A percentile compares a stretch with the other conserved stretches of the same genome.
Conservation (phyloP, 2,888 invertebrate species). For the Hyalella azteca region DNA sequence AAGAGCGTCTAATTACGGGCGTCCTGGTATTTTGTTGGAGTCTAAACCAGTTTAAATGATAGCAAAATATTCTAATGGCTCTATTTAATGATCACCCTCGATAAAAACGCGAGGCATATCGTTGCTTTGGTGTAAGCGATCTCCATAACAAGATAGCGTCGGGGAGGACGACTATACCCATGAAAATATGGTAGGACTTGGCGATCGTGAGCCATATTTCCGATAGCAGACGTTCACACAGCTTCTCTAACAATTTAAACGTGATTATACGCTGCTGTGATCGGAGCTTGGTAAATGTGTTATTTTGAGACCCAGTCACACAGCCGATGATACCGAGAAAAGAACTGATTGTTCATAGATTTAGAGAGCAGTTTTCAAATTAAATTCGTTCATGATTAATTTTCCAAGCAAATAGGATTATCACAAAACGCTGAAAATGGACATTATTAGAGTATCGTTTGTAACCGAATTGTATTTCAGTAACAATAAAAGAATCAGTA, state of each 20-base stretch:
- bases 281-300: neutral
- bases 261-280: neutral
- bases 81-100: slow-evolving; percentile 14
- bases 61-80: slow-evolving; percentile 32
- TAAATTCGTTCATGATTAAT: too few species aligned
- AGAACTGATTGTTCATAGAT: too few species aligned
- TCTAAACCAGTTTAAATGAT: slow-evolving; percentile 33
- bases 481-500: too few species aligned
- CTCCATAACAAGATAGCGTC: slow-evolving; percentile 10
- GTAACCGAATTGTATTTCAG: too few species aligned
- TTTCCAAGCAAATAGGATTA: too few species aligned
- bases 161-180: neutral
- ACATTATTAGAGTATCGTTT: too few species aligned
- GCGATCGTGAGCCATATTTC: slow-evolving; percentile 5
- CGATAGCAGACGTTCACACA: slow-evolving; percentile 17
- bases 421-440: too few species aligned
- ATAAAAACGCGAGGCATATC: slow-evolving; percentile 28
- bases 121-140: slow-evolving; percentile 24
- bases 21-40: slow-evolving; percentile 8
- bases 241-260: neutral
- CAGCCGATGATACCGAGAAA: too few species aligned
- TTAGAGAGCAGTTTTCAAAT: too few species aligned
- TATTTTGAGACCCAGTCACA: too few species aligned
- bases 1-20: slow-evolving; percentile 23
- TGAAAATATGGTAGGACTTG: neutral